Conservation (phyloP, 1,140 invertebrate species). For the Megalonaias nervosa region DNA sequence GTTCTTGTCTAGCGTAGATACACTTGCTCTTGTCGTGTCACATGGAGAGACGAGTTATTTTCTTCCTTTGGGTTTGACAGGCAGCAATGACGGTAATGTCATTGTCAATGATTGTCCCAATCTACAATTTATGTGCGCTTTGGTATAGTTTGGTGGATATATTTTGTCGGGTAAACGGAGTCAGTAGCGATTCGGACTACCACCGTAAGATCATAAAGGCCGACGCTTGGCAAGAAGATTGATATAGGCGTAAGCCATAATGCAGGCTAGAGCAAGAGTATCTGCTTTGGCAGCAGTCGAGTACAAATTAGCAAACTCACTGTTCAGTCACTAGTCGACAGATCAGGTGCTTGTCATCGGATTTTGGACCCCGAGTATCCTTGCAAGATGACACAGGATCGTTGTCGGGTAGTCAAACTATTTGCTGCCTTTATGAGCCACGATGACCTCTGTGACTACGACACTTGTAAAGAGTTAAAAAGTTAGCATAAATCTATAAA, state of each 20-base stretch:
- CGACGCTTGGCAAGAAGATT: conserved; percentile 28
- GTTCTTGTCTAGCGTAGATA: no score
- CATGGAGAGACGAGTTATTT: no score
- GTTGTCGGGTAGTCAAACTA: conserved; percentile 28
- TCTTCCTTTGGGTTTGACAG: no score
- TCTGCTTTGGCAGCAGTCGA: conserved; percentile 14
- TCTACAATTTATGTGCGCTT: no score
- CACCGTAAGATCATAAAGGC: conserved; percentile 1
- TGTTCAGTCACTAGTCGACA: conserved; percentile 21
- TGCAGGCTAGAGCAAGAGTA: conserved; percentile 14
- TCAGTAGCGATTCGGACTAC: background rate
- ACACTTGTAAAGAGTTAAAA: conserved; percentile 5
- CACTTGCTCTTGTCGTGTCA: no score
- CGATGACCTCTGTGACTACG: conserved; percentile 11
- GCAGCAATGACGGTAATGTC: no score
- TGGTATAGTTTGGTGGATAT: no score
- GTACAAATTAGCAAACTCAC: conserved; percentile 25
- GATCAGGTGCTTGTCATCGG: conserved; percentile 17
- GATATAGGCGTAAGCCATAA: conserved; percentile 35
- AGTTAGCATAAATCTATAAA: conserved; percentile 22
- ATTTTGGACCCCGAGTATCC: conserved; percentile 26
- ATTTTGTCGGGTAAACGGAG: no score
- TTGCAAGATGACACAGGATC: conserved; percentile 27
- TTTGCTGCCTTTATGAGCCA: conserved; percentile 2
- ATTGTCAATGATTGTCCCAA: no score